Percentiles rank a stretch among this genome's conserved stretches.
Conservation (phyloP, 2,888 invertebrate genomes). For the Zootermopsis nevadensis region DNA sequence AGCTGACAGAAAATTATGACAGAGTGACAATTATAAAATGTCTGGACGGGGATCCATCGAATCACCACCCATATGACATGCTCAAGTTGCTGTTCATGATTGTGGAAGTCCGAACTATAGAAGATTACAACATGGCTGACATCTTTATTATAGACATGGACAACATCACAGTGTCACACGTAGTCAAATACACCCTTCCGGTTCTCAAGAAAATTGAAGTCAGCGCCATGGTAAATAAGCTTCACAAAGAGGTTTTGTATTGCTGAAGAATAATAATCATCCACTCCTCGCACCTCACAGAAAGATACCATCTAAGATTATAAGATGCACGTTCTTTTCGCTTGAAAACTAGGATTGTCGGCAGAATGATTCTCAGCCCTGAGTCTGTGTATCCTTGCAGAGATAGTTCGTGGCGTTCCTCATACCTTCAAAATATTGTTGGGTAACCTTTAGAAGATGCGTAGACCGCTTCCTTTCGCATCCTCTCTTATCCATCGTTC, state of each 20-base stretch:
- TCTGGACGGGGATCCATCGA: conserved; percentile 55
- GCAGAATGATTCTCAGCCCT: too few species aligned
- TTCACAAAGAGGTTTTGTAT: neutral
- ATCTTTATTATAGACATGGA: conserved; percentile 55
- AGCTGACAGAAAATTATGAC: conserved; percentile 18
- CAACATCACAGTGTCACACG: conserved; percentile 60
- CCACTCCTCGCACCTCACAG: too few species aligned
- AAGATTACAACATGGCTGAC: conserved; percentile 60
- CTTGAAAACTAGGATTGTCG: too few species aligned
- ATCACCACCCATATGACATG: conserved; percentile 59
- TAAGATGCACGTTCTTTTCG: too few species aligned
- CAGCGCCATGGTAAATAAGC: neutral
- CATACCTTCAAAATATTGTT: too few species aligned
- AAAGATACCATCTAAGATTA: too few species aligned
- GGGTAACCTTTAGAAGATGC: too few species aligned
- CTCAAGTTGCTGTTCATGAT: conserved; percentile 61
- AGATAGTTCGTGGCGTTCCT: too few species aligned
- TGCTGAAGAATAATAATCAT: too few species aligned
- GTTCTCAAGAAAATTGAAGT: conserved; percentile 59
- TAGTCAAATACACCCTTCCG: conserved; percentile 59
- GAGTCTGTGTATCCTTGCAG: too few species aligned
- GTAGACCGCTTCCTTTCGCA: too few species aligned
- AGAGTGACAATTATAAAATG: conserved; percentile 18
- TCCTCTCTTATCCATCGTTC: too few species aligned
- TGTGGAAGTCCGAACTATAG: conserved; percentile 59